Base-by-base conservation (phyloP, 2,113 vertebrate species). In the Elephas maximus region DNA sequence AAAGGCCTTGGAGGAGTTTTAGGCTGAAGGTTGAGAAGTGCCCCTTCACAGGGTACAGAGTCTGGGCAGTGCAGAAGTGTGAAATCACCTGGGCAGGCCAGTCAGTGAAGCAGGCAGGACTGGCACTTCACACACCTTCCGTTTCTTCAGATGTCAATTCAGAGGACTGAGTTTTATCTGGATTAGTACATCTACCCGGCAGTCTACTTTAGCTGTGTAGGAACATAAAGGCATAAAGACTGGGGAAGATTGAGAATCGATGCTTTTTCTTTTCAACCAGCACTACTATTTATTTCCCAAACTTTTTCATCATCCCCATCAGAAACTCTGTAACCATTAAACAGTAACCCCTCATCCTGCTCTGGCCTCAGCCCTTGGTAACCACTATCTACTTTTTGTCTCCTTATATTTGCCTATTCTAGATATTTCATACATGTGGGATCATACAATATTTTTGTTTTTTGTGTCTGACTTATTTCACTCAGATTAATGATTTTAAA, bases 1-100 rank as follows among this genome's bases (percentile, higher is more conserved):
- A 30, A 21, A 30, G n/a, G 2, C 20, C 15, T 5, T 12, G 5
- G 26, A 63, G 41, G 1, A 4, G 0, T 33, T 28, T 33, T 48
- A 74, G 65, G 44, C 26, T 24, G 2, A 65, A 12, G 0, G 1
- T 15, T 17, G 15, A 76, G 28, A 77, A 24, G 26, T 2, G 5
- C 21, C 26, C 44, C 71, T 84, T 45, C 17, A 48, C 1, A 18
- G 28, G 74, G 44, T 12, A 5, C 57, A 14, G 11, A 2, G 28
- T 79, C 37, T 44, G 80, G 63, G 37, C 9, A 28, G 45, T 6
- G 18, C 33, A 1, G 48, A 8, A 24, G n/a, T 10, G 17, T 45
- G 45, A 51, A 65, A 33, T 28, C 11, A 44, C 15, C 57, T 11
- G 24, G 73, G 74, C 3, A 20, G 53, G 18, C 14, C 15, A 8